Evolutionary conservation across 1,140 invertebrate species (phyloP).

Genomic region (Aphelinus atriplicis): DNA sequence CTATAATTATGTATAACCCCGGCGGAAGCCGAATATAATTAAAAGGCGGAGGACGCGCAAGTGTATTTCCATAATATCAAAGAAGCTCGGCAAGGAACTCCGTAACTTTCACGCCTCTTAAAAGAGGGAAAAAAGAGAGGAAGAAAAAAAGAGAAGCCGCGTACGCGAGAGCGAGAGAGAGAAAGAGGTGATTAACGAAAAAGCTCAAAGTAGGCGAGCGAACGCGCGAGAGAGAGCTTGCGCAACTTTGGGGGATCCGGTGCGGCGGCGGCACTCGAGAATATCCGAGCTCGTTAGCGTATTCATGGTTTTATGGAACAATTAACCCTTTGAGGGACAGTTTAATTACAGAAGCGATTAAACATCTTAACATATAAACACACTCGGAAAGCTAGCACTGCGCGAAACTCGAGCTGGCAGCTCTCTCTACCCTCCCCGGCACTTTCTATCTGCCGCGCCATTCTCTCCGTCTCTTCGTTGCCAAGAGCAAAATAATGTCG

Average conservation of each 20-base stretch:
- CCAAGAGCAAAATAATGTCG: no score
- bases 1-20: conserved; percentile 36
- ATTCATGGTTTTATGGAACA: conserved; percentile 66
- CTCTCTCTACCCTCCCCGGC: background rate
- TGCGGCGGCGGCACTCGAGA: conserved; percentile 16
- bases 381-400: conserved; percentile 14
- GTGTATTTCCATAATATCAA: conserved; percentile 31
- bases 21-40: conserved; percentile 28
- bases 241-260: conserved; percentile 26
- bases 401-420: conserved; percentile 28
- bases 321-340: conserved; percentile 68
- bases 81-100: conserved; percentile 27
- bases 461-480: no score
- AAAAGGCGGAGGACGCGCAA: conserved; percentile 14
- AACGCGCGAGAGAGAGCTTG: background rate
- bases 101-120: conserved; percentile 21
- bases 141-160: background rate
- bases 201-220: background rate
- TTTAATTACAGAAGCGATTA: conserved; percentile 68
- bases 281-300: conserved; percentile 60
- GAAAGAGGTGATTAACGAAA: background rate
- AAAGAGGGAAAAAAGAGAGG: conserved; percentile 1
- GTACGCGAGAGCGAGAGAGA: background rate
- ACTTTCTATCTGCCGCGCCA: no score
- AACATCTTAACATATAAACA: conserved; percentile 67